Evolutionary conservation across 2,113 vertebrate species (phyloP).

Genomic region (Cyrtonyx montezumae): DNA sequence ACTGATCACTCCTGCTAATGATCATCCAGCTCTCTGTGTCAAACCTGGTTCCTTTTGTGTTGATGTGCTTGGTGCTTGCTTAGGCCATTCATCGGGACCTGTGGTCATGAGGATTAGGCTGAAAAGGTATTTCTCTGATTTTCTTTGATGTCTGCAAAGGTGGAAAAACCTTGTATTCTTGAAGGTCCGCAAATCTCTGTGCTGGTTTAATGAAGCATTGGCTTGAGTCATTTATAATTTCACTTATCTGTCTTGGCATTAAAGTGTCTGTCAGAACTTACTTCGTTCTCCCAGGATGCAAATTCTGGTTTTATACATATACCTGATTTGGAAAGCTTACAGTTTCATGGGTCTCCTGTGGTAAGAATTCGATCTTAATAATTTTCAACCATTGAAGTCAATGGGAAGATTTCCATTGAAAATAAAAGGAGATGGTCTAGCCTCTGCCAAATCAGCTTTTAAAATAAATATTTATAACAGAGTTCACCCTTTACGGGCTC

Average conservation of each 20-base stretch:
- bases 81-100: slow-evolving; percentile 4
- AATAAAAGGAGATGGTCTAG: background rate
- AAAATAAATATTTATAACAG: background rate
- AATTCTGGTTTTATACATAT: slow-evolving; percentile 32
- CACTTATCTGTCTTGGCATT: slow-evolving; percentile 36
- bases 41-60: slow-evolving; percentile 35
- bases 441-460: background rate
- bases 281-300: slow-evolving; percentile 29
- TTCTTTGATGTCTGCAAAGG: slow-evolving; percentile 54
- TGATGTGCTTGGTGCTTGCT: slow-evolving; percentile 32
- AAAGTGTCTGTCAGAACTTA: slow-evolving; percentile 29
- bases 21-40: background rate
- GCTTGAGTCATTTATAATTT: slow-evolving; percentile 27
- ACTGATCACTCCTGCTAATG: background rate
- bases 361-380: slow-evolving; percentile 27
- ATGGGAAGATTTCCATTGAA: background rate
- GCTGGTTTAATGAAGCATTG: slow-evolving; percentile 33
- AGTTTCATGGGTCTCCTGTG: slow-evolving; percentile 11
- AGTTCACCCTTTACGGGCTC: background rate
- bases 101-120: slow-evolving; percentile 27
- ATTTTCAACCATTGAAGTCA: background rate
- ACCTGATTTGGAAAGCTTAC: slow-evolving; percentile 35
- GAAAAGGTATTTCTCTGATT: slow-evolving; percentile 54
- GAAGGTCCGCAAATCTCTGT: slow-evolving; percentile 42
- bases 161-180: slow-evolving; percentile 7